Evolutionary conservation across 2,797 vertebrate species (phyloP).

Genomic region (Leucoraja ocellata): DNA sequence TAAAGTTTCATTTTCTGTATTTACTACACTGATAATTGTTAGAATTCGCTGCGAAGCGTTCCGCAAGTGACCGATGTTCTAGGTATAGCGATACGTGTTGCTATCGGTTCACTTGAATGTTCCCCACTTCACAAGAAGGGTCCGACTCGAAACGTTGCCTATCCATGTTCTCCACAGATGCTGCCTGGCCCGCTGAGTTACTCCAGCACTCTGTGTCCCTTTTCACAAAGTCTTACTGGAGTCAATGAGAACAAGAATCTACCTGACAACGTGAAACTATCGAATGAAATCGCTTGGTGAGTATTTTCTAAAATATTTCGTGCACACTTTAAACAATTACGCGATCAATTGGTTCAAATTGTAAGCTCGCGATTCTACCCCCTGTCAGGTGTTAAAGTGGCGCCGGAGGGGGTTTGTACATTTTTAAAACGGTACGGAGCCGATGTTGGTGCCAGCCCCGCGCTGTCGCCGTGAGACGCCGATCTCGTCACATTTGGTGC

Average conservation of each 20-base stretch:
- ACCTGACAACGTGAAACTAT: neutral
- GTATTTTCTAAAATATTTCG: neutral
- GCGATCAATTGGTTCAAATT: neutral
- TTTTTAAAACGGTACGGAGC: too few relatives aligned
- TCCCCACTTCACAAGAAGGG: too few relatives aligned
- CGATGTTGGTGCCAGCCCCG: too few relatives aligned
- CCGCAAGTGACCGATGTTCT: too few relatives aligned
- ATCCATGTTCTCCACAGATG: too few relatives aligned
- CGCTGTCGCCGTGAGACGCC: neutral
- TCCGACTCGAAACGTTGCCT: too few relatives aligned
- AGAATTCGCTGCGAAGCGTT: neutral
- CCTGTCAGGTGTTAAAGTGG: neutral
- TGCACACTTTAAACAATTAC: neutral
- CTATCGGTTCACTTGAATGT: neutral
- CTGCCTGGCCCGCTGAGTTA: too few relatives aligned
- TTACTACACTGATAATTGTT: constrained; percentile 20
- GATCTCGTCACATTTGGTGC: neutral
- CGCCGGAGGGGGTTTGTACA: neutral
- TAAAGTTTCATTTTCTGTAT: neutral
- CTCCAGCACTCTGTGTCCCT: too few relatives aligned
- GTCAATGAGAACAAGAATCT: neutral
- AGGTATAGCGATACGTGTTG: neutral
- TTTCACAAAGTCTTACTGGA: neutral
- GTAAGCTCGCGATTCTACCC: neutral
- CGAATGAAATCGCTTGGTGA: neutral